Evolutionary conservation across 2,797 vertebrate species (phyloP).

Genomic region (Neostethus bicornis): DNA sequence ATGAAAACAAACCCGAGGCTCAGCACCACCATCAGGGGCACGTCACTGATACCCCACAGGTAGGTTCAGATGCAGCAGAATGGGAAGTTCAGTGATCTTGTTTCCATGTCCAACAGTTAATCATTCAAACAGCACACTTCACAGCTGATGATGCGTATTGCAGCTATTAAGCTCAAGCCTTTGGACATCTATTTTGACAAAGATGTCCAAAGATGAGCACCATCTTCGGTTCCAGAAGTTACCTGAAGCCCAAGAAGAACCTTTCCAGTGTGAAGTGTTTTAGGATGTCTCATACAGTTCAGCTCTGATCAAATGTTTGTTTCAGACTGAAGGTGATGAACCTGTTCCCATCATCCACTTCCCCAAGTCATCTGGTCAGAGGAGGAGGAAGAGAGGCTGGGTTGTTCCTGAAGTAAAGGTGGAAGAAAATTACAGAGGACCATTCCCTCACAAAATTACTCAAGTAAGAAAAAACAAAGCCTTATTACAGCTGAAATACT

Average conservation of each 20-base stretch:
- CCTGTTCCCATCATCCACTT: slow-evolving; percentile 53
- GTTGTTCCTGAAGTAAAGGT: slow-evolving; percentile 52
- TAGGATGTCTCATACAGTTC: background rate
- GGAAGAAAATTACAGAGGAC: rapidly evolving
- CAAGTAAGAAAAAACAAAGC: slow-evolving; percentile 2
- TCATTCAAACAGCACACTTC: too few species aligned
- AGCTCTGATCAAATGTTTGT: background rate
- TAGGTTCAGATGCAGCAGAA: background rate
- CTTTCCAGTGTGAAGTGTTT: background rate
- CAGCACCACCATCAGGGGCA: too few species aligned
- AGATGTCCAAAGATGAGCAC: too few species aligned
- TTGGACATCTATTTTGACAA: too few species aligned
- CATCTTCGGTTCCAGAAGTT: too few species aligned
- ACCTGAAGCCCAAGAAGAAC: background rate
- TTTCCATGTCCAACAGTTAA: too few species aligned
- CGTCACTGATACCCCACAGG: too few species aligned
- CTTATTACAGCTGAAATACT: too few species aligned
- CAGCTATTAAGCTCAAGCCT: too few species aligned
- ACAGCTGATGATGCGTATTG: too few species aligned
- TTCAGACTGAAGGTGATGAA: slow-evolving; percentile 20
- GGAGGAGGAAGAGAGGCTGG: slow-evolving; percentile 75
- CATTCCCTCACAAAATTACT: rapidly evolving
- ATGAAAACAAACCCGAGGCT: background rate
- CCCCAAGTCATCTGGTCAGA: slow-evolving; percentile 51
- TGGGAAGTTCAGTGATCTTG: too few species aligned